Evolutionary conservation across 2,113 vertebrate species (phyloP), one percentile per base, ranked within the genome.

Genomic region (Alaudala cheleensis): DNA sequence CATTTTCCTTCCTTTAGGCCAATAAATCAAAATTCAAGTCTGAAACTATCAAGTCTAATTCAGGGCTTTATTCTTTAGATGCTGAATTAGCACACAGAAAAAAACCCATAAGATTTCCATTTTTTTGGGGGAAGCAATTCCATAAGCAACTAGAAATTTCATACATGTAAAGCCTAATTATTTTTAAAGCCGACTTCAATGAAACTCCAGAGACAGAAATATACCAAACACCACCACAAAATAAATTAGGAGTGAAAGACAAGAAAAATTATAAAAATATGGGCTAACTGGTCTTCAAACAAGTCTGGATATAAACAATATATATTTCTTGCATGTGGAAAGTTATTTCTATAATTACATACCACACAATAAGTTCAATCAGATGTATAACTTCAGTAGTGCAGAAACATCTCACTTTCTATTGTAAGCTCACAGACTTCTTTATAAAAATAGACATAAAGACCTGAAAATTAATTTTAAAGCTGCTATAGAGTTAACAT

Each of bases 211-310:
- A 49, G 66, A 92, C 73, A 90, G 26, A 95, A 93, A 76, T 72
- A 86, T 6, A 86, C 21, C 54, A 64, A 88, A 37, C 14, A 83
- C 6, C 23, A 79, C 44, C 49, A 91, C 61, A 87, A 91, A 91
- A 92, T 56, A 89, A 72, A 76, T 71, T 33, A 92, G 70, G 34
- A 90, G 37, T 72, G 74, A 94, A 72, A 89, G 65, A 93, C 85
- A 81, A 81, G 92, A 81, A 77, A 79, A 87, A 91, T 91, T 72
- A 92, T 39, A 85, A 94, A 96, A 92, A 82, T 62, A 94, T 53
- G 71, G n/a, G 18, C n/a, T 64, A 82, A 83, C 16, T 71, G n/a
- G 40, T 91, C 88, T 94, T 92, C 77, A 96, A 90, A 91, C 47
- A 88, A 91, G 56, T 44, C 33, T 77, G 26, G 44, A 82, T 82